phyloP scores from a whole-genome alignment of 2,797 vertebrate species.

The Sebastes hopkinsi region DNA sequence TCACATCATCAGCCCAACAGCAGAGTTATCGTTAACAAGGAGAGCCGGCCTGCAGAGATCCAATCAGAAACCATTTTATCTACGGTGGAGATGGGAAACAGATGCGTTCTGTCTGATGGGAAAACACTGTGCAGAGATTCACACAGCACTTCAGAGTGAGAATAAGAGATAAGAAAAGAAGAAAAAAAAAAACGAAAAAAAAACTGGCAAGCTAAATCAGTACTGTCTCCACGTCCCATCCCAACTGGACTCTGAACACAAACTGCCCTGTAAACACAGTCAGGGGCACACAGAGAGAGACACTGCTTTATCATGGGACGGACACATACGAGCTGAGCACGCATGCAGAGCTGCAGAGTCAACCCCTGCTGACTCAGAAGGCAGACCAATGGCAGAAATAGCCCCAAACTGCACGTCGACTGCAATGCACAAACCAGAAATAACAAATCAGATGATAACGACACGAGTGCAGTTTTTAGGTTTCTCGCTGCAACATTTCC shows the following conservation, averaged over 20 bases:
- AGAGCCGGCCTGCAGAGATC: slow-evolving; percentile 20
- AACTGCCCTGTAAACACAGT: slow-evolving; percentile 46
- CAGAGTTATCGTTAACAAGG: slow-evolving; percentile 1
- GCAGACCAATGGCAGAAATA: slow-evolving; percentile 4
- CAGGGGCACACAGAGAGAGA: slow-evolving; percentile 14
- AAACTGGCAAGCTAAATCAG: slow-evolving; percentile 1
- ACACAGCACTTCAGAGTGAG: slow-evolving; percentile 1
- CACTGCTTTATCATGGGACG: slow-evolving; percentile 30
- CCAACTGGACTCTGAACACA: slow-evolving; percentile 55
- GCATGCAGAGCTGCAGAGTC: slow-evolving; percentile 17
- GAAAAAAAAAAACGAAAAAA: background rate
- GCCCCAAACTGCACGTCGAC: background rate
- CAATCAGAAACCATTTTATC: slow-evolving; percentile 29
- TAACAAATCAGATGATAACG: background rate
- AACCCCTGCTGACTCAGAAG: slow-evolving; percentile 39
- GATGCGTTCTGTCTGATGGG: slow-evolving; percentile 30
- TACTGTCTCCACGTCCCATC: slow-evolving; percentile 8
- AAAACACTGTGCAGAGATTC: slow-evolving; percentile 24
- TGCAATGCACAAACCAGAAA: slow-evolving; percentile 20
- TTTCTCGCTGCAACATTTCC: background rate
- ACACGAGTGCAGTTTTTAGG: background rate
- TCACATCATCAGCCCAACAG: slow-evolving; percentile 7
- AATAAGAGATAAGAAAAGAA: slow-evolving; percentile 8
- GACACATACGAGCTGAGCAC: slow-evolving; percentile 17
- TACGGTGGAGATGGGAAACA: slow-evolving; percentile 14